These are phyloP conservation scores for Escarpia spicata DNA, from an alignment of 2,888 invertebrate species.

Conservation along the genomic window DNA sequence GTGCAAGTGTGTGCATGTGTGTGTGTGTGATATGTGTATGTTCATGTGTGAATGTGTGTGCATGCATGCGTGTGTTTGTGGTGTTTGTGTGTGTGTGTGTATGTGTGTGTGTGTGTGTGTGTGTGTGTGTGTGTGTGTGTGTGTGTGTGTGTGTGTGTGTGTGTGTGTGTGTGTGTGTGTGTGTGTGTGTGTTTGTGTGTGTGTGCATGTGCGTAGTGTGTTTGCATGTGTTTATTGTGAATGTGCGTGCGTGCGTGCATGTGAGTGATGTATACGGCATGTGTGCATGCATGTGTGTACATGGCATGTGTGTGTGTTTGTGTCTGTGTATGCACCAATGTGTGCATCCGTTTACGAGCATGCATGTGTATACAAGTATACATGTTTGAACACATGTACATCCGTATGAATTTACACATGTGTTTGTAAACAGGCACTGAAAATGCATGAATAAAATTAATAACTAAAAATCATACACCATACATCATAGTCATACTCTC, in stretches of 20 bases:
- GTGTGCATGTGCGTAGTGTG: no score
- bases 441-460: background rate
- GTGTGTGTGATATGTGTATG: background rate
- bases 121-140: background rate
- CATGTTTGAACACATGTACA: no score
- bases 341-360: no score
- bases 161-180: conserved; percentile 18
- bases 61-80: background rate
- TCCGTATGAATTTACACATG: background rate
- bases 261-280: no score
- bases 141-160: background rate
- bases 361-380: no score
- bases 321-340: no score
- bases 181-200: background rate
- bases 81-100: background rate
- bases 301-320: no score
- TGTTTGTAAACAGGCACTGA: no score
- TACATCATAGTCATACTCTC: background rate
- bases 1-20: conserved; percentile 1
- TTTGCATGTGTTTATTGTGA: no score
- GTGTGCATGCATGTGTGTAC: no score
- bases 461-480: background rate
- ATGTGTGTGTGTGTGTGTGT: conserved; percentile 17
- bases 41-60: background rate
- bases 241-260: no score